Conservation (phyloP, 2,888 invertebrate genomes). For the Caenorhabditis sp. region DNA sequence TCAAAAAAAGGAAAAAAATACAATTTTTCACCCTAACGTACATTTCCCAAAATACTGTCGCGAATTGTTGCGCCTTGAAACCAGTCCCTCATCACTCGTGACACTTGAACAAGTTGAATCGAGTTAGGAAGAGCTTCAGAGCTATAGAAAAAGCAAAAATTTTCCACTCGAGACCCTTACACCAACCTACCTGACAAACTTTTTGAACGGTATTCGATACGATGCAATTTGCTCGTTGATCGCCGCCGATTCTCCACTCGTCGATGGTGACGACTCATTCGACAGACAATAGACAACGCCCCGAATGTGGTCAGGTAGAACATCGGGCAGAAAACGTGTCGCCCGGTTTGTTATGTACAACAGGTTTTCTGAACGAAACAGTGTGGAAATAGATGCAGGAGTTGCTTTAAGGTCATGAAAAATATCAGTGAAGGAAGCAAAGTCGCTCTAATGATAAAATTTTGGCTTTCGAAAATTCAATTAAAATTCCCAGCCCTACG, state of each 20-base stretch:
- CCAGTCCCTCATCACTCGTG: constrained; percentile 17
- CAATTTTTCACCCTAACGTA: no score
- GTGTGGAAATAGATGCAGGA: constrained; percentile 1
- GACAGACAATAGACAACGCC: constrained; percentile 25
- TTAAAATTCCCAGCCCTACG: no score
- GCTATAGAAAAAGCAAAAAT: constrained; percentile 4
- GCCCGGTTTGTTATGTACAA: constrained; percentile 28
- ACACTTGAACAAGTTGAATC: constrained; percentile 12
- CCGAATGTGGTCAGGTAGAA: constrained; percentile 7
- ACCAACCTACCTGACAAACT: constrained; percentile 16
- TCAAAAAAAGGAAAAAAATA: no score
- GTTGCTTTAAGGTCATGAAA: neutral
- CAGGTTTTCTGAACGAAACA: constrained; percentile 16
- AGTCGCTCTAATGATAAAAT: no score
- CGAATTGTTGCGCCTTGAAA: constrained; percentile 10
- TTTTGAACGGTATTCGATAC: constrained; percentile 22
- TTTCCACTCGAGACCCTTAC: neutral
- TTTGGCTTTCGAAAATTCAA: no score
- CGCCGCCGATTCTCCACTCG: constrained; percentile 16
- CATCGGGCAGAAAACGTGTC: constrained; percentile 23
- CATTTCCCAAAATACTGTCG: constrained; percentile 12
- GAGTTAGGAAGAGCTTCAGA: neutral
- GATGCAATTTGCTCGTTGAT: constrained; percentile 19
- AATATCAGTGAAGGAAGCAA: no score
- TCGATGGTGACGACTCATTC: constrained; percentile 21